Percentiles rank a stretch among this genome's conserved stretches.
phyloP scores from a whole-genome alignment of 2,888 invertebrate species.

The Trachelus iudaicus region DNA sequence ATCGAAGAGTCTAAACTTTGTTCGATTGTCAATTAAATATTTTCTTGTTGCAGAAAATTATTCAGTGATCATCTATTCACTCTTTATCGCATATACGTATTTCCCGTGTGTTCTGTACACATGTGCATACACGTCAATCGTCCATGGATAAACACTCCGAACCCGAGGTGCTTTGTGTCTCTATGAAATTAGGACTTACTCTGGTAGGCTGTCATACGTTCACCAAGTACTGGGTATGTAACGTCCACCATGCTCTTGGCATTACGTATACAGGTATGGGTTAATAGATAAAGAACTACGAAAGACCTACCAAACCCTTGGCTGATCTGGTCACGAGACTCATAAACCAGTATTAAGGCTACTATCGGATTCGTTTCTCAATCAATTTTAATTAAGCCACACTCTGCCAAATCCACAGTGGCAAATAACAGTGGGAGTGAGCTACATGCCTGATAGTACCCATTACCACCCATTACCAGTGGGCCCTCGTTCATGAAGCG shows the following conservation, averaged over 20 bases:
- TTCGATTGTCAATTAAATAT: too few relatives aligned
- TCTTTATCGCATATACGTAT: neutral
- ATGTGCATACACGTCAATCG: neutral
- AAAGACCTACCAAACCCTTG: neutral
- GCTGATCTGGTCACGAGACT: neutral
- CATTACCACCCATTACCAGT: neutral
- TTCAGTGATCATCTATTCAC: too few relatives aligned
- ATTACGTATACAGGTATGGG: neutral
- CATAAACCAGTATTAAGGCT: neutral
- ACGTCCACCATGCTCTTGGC: neutral
- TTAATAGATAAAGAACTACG: neutral
- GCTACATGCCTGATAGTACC: neutral
- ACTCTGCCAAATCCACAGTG: neutral
- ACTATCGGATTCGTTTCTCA: neutral
- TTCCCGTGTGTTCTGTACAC: neutral
- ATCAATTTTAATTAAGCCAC: neutral
- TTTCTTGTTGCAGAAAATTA: too few relatives aligned
- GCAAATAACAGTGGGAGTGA: neutral
- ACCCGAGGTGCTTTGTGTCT: neutral
- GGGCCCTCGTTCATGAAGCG: neutral
- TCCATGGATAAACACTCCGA: neutral
- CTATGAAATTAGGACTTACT: neutral
- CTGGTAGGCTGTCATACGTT: neutral
- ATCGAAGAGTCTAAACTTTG: too few relatives aligned
- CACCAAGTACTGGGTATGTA: neutral